Percentiles rank a stretch among this genome's conserved stretches.
Conservation (phyloP, 2,797 vertebrate genomes). For the Chaetodon trifasciatus region DNA sequence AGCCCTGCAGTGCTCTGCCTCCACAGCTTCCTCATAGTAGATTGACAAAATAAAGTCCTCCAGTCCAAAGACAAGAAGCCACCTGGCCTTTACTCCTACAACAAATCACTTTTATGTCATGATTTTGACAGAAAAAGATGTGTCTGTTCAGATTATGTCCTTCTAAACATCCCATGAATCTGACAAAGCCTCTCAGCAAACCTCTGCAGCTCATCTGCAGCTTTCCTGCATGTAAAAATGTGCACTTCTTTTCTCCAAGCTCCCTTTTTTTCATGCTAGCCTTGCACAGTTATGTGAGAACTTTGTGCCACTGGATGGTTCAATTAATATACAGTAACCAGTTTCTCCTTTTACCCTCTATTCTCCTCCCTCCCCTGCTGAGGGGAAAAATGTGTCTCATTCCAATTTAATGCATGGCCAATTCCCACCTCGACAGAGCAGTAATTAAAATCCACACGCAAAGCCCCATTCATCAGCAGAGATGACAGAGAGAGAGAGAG, state of each 20-base stretch:
- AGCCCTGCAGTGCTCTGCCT: slow-evolving; percentile 37
- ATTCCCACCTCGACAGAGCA: slow-evolving; percentile 81
- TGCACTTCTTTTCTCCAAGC: slow-evolving; percentile 9
- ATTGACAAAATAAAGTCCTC: slow-evolving; percentile 18
- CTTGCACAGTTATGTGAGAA: slow-evolving; percentile 59
- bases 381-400: slow-evolving; percentile 85
- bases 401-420: slow-evolving; percentile 88
- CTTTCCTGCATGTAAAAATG: slow-evolving; percentile 13
- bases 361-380: slow-evolving; percentile 74
- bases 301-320: slow-evolving; percentile 70
- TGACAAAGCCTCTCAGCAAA: background rate
- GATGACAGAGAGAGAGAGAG: slow-evolving; percentile 72
- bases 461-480: slow-evolving; percentile 81
- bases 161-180: background rate
- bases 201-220: background rate
- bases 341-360: slow-evolving; percentile 74
- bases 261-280: slow-evolving; percentile 11
- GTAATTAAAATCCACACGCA: slow-evolving; percentile 87
- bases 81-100: background rate
- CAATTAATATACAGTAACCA: slow-evolving; percentile 83
- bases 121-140: background rate
- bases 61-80: slow-evolving; percentile 9
- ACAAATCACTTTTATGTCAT: slow-evolving; percentile 4
- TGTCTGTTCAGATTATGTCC: background rate
- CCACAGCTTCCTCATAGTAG: background rate